These are phyloP conservation scores for Grammomys surdaster DNA, from an alignment of 2,113 vertebrate genomes.

Conservation along the genomic window DNA sequence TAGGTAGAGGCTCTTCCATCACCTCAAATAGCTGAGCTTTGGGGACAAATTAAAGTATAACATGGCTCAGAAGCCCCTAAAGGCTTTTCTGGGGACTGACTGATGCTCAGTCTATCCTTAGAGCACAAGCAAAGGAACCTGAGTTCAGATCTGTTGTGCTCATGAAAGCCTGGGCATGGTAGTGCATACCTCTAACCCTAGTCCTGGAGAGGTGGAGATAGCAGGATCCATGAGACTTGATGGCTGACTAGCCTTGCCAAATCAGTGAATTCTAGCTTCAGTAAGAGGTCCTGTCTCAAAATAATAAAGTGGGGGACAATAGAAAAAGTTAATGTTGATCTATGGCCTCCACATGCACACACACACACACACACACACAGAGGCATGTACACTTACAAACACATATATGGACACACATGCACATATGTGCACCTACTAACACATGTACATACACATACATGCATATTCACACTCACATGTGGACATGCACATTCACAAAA, in stretches of 20 bases:
- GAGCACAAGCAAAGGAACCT: neutral
- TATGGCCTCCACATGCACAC: neutral
- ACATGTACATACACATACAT: neutral
- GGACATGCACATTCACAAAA: neutral
- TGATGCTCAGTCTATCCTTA: neutral
- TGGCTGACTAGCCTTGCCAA: neutral
- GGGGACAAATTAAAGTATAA: neutral
- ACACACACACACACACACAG: neutral
- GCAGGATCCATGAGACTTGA: neutral
- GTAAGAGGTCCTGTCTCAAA: neutral
- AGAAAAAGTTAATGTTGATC: neutral
- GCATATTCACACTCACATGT: neutral
- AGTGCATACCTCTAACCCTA: neutral
- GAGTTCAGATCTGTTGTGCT: neutral
- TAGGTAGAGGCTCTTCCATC: neutral
- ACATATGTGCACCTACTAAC: too few species aligned
- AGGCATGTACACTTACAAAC: neutral
- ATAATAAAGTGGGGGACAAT: neutral
- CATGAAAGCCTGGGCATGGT: neutral
- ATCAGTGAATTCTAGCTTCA: neutral
- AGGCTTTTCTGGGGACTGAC: neutral
- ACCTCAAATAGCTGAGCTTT: neutral
- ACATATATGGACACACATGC: neutral
- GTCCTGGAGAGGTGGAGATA: neutral
- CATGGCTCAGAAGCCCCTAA: neutral